A percentile compares a stretch with the other conserved stretches of the same genome.
These are phyloP conservation scores for Ochropacha duplaris DNA, from an alignment of 2,888 invertebrate species.

Conservation along the genomic window DNA sequence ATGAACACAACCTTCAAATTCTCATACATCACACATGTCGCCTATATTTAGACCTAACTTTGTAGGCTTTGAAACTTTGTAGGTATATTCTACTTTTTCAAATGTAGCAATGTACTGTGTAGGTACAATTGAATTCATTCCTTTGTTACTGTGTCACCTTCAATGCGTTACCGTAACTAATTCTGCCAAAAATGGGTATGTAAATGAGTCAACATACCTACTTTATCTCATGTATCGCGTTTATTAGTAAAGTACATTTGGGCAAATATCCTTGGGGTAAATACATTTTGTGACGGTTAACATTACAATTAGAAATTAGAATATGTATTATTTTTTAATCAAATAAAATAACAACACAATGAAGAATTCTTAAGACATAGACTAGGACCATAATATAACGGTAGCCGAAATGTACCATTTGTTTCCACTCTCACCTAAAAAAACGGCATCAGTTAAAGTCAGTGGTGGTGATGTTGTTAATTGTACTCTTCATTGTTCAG, in stretches of 20 bases:
- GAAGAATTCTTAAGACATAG: neutral
- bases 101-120: conserved; percentile 2
- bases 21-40: neutral
- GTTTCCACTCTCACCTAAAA: neutral
- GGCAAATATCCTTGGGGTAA: neutral
- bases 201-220: conserved; percentile 5
- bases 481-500: conserved; percentile 31
- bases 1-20: neutral
- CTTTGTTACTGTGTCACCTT: conserved; percentile 7
- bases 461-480: neutral
- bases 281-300: neutral
- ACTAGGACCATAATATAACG: neutral
- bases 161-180: conserved; percentile 5
- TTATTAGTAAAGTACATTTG: neutral
- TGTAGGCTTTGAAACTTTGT: neutral
- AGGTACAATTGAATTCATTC: conserved; percentile 5
- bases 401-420: no score
- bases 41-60: conserved; percentile 4
- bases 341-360: neutral
- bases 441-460: neutral
- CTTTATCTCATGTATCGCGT: conserved; percentile 2
- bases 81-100: conserved; percentile 4
- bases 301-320: neutral
- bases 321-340: neutral
- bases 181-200: conserved; percentile 6